Percentiles rank a stretch among this genome's conserved stretches.
Conservation (phyloP, 2,113 vertebrate species). For the Cichladusa arquata region DNA sequence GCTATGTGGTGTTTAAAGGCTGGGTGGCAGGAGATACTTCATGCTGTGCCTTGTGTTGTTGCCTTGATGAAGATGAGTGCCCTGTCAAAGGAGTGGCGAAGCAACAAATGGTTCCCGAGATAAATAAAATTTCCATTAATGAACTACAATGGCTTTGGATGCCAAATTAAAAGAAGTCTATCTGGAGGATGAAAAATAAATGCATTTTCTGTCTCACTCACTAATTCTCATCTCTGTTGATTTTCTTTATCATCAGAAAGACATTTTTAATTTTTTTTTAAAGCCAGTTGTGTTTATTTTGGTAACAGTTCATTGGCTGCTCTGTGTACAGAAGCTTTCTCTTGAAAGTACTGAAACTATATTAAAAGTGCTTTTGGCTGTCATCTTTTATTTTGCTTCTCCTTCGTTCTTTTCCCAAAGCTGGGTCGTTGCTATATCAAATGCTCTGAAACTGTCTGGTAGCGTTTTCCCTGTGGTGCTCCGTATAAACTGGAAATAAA, state of each 20-base stretch:
- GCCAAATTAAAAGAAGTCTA: slow-evolving; percentile 29
- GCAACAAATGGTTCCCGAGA: slow-evolving; percentile 17
- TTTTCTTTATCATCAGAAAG: slow-evolving; percentile 46
- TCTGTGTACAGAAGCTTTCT: slow-evolving; percentile 49
- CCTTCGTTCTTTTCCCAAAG: slow-evolving; percentile 51
- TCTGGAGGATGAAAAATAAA: slow-evolving; percentile 37
- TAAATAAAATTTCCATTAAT: slow-evolving; percentile 58
- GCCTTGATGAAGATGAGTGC: slow-evolving; percentile 42
- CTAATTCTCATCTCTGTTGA: slow-evolving; percentile 22
- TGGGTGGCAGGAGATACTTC: neutral
- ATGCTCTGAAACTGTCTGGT: slow-evolving; percentile 50
- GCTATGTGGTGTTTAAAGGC: neutral
- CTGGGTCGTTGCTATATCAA: slow-evolving; percentile 34
- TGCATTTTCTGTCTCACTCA: neutral
- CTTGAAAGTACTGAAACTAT: slow-evolving; percentile 58
- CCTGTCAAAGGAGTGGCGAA: slow-evolving; percentile 30
- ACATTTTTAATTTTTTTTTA: neutral
- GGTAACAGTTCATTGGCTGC: slow-evolving; percentile 46
- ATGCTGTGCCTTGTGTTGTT: neutral
- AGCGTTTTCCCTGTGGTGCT: slow-evolving; percentile 47
- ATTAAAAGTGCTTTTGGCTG: slow-evolving; percentile 61
- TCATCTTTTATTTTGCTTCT: slow-evolving; percentile 57
- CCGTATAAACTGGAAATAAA: slow-evolving; percentile 42
- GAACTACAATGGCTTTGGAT: neutral
- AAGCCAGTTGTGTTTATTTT: slow-evolving; percentile 55